Evolutionary conservation across 2,888 invertebrate species (phyloP), one percentile per base, ranked within the genome.

Genomic region (Caenorhabditis sp.): DNA sequence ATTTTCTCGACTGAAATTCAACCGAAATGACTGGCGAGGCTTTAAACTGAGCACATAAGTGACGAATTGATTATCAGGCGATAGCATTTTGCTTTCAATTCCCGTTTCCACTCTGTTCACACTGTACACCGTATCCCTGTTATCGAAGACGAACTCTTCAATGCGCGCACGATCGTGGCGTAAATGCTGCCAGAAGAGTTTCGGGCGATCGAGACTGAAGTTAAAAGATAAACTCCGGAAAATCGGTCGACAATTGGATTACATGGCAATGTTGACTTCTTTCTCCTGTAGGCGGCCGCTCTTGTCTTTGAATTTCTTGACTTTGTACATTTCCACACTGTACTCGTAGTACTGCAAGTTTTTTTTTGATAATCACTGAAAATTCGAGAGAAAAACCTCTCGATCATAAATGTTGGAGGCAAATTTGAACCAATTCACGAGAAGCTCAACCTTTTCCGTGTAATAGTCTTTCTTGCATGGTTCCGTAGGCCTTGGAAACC

Each of bases 401-500:
- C 46, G 9, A 22, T 65, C 74, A 13, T 30, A 30, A 46, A 63
- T 58, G 8, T 74, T 45, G 2, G 27, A n/a, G 4, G 24, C 13
- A 11, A 75, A 63, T 26, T 50, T 43, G 45, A 70, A 75, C 62
- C 70, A 75, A 37, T 75, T 75, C 1, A 70, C 75, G n/a, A 75
- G 53, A 4, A 75, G 17, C 26, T 37, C n/a, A 11, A 68, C 63
- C 46, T 70, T 75, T 15, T 70, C 39, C 4, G 13, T 27, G 27
- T 75, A 75, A 20, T 26, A 75, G 0, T 52, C 50, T 3, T 30
- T 30, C 2, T 17, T 50, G 20, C 75, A 75, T 39, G 62, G 68
- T 22, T 37, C 56, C 0, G 2, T 17, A 2, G 75, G 66, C 13
- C 68, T 22, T 3, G 55, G 37, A 15, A 53, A 62, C 75, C 75